phyloP scores from a whole-genome alignment of 2,888 invertebrate genomes.

The Hyppa rectilinea region DNA sequence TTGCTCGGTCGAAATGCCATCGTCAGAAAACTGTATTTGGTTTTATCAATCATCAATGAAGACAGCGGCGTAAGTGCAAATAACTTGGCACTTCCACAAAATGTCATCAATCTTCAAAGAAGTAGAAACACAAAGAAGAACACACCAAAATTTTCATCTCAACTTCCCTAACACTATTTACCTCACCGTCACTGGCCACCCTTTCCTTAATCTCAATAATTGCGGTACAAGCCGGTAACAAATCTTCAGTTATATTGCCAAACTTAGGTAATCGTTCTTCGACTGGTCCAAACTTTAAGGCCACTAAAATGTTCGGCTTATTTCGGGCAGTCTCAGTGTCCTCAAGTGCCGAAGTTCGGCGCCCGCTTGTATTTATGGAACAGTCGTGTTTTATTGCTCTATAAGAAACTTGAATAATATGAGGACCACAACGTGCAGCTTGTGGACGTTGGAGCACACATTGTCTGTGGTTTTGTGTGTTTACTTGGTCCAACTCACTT shows the following conservation, averaged over 20 bases:
- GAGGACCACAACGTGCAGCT: constrained; percentile 23
- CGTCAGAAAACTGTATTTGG: not conserved
- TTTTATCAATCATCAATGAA: not conserved
- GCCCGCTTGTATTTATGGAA: constrained; percentile 59
- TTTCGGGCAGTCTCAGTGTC: constrained; percentile 41
- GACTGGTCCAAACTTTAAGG: constrained; percentile 41
- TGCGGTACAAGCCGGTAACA: constrained; percentile 40
- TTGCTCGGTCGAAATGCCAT: too few species aligned
- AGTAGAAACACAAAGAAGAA: not conserved
- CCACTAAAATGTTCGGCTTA: constrained; percentile 46
- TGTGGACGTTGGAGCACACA: constrained; percentile 1
- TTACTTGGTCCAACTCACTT: not conserved
- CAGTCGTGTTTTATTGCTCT: constrained; percentile 46
- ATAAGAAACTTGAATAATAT: constrained; percentile 52
- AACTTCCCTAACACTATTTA: constrained; percentile 11
- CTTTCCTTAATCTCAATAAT: constrained; percentile 25
- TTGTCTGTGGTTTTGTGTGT: constrained; percentile 23
- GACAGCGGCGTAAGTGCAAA: not conserved
- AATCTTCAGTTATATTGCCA: constrained; percentile 55
- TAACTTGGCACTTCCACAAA: too few species aligned
- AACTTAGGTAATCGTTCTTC: constrained; percentile 60
- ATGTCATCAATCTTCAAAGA: not conserved
- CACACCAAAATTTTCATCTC: rapidly evolving
- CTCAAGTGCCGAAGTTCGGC: constrained; percentile 57
- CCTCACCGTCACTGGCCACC: not conserved